Evolutionary conservation across 2,113 vertebrate species (phyloP), one percentile per base, ranked within the genome.

Genomic region (Elephas maximus): DNA sequence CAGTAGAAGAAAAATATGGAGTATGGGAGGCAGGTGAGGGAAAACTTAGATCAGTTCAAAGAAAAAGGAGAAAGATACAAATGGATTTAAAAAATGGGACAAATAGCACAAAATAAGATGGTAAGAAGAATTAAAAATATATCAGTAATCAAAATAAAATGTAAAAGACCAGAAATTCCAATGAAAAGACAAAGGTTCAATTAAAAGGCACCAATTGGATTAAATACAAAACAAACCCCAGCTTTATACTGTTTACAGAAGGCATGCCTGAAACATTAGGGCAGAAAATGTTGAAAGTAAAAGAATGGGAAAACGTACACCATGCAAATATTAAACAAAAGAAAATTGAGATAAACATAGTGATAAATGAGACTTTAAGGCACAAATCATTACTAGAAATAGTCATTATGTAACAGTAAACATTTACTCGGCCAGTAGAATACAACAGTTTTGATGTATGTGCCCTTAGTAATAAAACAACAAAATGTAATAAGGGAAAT

Each of bases 11-110:
- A 80, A 78, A 84, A 41, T 73, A 41, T 18, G 33, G 45, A 60
- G 24, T 11, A 8, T 1, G 21, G 17, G 7, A 37, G 37, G 37
- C 37, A 37, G 37, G 20, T 60, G 33, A 37, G 60, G 45, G 23
- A 60, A 30, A 8, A 53, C 57, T 80, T 81, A 86, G 95, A 14
- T 74, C 51, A 94, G 4, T 94, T 90, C 86, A 84, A 60, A 76
- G 48, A 28, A 65, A 80, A 37, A 30, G 51, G 71, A 67, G 45
- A 51, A 74, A 81, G 45, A 96, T 88, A 57, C 53, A 57, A 14
- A 57, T 57, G 53, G 53, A 15, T 3, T 57, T 85, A 20, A 11
- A 91, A 60, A 88, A 78, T 23, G 45, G 65, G 63, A 79, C 53
- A 91, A 74, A 51, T 20, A 67, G 11, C n/a, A 88, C 63, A 79